Evolutionary conservation across 2,888 invertebrate species (phyloP).

Genomic region (Phalera bucephala): DNA sequence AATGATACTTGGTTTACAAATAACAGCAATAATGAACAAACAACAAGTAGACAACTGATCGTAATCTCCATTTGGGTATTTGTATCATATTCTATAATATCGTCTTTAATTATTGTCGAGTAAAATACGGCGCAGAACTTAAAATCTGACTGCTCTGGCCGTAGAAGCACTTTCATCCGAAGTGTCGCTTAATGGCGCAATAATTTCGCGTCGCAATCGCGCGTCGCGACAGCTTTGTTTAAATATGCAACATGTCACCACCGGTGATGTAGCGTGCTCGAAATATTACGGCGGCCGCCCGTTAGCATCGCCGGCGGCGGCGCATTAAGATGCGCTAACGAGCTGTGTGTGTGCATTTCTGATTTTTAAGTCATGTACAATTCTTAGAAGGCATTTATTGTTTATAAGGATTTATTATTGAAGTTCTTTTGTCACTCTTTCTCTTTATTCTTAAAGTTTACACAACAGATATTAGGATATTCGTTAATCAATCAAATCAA

Average conservation of each 20-base stretch:
- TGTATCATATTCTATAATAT: too few relatives aligned
- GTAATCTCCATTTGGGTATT: too few relatives aligned
- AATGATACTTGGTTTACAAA: too few relatives aligned
- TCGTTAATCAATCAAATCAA: too few relatives aligned
- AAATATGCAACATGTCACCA: slow-evolving; percentile 73
- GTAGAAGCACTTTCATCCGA: slow-evolving; percentile 27
- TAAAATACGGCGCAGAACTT: slow-evolving; percentile 22
- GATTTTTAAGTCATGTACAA: too few relatives aligned
- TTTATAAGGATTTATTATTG: too few relatives aligned
- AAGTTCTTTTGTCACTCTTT: too few relatives aligned
- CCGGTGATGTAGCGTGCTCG: slow-evolving; percentile 68
- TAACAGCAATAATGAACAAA: too few relatives aligned
- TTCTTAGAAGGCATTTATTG: too few relatives aligned
- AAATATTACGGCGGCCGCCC: slow-evolving; percentile 72
- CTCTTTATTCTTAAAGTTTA: too few relatives aligned
- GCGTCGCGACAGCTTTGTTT: slow-evolving; percentile 43
- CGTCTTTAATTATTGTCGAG: slow-evolving; percentile 29
- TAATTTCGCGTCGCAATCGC: slow-evolving; percentile 33
- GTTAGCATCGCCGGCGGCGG: slow-evolving; percentile 62
- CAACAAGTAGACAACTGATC: too few relatives aligned
- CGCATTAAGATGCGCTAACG: slow-evolving; percentile 68
- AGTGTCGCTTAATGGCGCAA: slow-evolving; percentile 35
- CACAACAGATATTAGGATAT: too few relatives aligned
- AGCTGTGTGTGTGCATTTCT: slow-evolving; percentile 49
- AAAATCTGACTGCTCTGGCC: slow-evolving; percentile 12